Conservation (phyloP, 2,888 invertebrate species). For the Siphonodentalium dalli region DNA sequence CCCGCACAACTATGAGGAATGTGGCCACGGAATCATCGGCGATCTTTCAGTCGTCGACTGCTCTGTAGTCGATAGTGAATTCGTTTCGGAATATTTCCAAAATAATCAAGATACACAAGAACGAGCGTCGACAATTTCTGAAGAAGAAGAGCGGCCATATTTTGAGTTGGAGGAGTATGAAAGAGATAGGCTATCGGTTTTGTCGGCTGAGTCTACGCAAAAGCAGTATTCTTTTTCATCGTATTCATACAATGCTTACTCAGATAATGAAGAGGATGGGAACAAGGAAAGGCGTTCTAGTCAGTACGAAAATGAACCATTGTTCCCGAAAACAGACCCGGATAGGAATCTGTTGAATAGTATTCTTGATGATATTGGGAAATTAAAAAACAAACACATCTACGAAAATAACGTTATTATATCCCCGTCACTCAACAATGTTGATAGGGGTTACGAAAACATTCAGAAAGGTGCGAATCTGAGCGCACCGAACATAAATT, state of each 20-base stretch:
- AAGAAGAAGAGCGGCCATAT: conserved; percentile 41
- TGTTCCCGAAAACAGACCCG: conserved; percentile 27
- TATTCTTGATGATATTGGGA: conserved; percentile 12
- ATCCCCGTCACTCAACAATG: no score
- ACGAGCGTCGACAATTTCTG: conserved; percentile 27
- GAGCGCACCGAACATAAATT: no score
- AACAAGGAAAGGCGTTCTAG: conserved; percentile 23
- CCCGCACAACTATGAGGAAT: conserved; percentile 30
- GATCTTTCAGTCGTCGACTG: conserved; percentile 57
- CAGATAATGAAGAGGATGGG: conserved; percentile 30
- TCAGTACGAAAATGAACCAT: conserved; percentile 20
- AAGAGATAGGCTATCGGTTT: conserved; percentile 39
- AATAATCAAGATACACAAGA: conserved; percentile 27
- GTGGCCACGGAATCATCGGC: conserved; percentile 34
- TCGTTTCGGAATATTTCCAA: conserved; percentile 53
- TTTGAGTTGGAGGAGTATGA: conserved; percentile 41
- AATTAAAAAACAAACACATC: no score
- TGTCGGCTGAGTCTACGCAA: conserved; percentile 44
- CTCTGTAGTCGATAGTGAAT: conserved; percentile 59
- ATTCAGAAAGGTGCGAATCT: no score
- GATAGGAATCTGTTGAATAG: conserved; percentile 37
- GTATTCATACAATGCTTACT: no score
- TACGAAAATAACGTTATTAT: no score
- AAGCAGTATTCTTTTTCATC: conserved; percentile 36
- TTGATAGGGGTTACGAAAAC: no score